Evolutionary conservation across 2,113 vertebrate species (phyloP).

Genomic region (Syrrhaptes paradoxus): DNA sequence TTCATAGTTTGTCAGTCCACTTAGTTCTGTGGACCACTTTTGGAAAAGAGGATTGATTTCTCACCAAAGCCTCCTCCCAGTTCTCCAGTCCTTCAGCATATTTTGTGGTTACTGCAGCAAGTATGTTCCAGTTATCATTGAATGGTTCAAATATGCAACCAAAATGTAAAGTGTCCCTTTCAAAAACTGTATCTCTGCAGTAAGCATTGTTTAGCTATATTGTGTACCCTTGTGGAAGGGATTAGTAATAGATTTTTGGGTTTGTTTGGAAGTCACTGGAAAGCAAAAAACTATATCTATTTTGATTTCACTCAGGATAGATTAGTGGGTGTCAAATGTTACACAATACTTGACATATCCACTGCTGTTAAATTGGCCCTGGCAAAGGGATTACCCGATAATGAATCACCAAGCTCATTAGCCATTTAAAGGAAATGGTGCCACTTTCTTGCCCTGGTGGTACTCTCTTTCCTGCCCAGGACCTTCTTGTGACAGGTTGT

Average conservation of each 20-base stretch:
- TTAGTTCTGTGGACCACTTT: background rate
- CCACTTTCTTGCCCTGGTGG: background rate
- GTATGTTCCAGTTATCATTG: background rate
- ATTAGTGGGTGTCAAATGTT: slow-evolving; percentile 35
- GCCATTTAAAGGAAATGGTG: background rate
- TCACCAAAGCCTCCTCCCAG: background rate
- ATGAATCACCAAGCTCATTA: slow-evolving; percentile 37
- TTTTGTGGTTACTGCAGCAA: background rate
- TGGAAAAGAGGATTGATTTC: background rate
- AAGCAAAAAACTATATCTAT: slow-evolving; percentile 10
- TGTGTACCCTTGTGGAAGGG: background rate
- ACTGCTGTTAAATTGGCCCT: slow-evolving; percentile 28
- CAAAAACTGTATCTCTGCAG: background rate
- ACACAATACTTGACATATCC: slow-evolving; percentile 28
- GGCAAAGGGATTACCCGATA: slow-evolving; percentile 54
- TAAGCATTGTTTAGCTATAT: background rate
- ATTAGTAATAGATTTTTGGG: slow-evolving; percentile 1
- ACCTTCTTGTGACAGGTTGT: background rate
- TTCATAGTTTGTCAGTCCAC: background rate
- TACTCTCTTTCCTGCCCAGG: background rate
- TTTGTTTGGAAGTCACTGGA: background rate
- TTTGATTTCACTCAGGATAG: slow-evolving; percentile 17
- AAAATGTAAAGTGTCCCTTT: background rate
- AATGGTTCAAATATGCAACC: background rate
- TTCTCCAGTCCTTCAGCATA: background rate